Conservation (phyloP, 2,113 vertebrate genomes). For the Orycteropus afer region DNA sequence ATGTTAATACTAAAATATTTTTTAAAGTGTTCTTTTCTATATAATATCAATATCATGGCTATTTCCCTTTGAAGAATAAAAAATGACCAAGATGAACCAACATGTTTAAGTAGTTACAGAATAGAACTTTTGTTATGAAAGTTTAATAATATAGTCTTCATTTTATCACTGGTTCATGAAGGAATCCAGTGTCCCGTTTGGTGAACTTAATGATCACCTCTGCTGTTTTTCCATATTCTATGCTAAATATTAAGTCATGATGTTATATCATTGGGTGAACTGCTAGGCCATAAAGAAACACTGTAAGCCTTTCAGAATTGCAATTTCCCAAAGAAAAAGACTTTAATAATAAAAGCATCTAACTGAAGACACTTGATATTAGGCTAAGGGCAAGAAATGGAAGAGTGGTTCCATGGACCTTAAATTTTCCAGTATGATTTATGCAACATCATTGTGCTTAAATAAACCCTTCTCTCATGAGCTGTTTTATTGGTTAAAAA, state of each 20-base stretch:
- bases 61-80: slow-evolving; percentile 45
- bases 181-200: slow-evolving; percentile 61
- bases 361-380: slow-evolving; percentile 67
- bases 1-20: not conserved
- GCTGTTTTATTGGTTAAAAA: slow-evolving; percentile 45
- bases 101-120: slow-evolving; percentile 27
- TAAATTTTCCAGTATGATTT: slow-evolving; percentile 53
- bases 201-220: slow-evolving; percentile 81
- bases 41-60: not conserved
- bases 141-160: slow-evolving; percentile 56
- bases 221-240: slow-evolving; percentile 83
- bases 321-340: slow-evolving; percentile 59
- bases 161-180: slow-evolving; percentile 65
- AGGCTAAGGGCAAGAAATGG: slow-evolving; percentile 58
- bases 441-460: not conserved
- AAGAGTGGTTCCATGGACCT: slow-evolving; percentile 6
- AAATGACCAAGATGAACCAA: slow-evolving; percentile 22
- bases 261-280: slow-evolving; percentile 82
- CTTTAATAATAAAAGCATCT: slow-evolving; percentile 72
- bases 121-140: slow-evolving; percentile 52
- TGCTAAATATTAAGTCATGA: slow-evolving; percentile 85
- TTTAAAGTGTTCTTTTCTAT: not conserved
- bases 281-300: slow-evolving; percentile 74
- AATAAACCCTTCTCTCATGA: slow-evolving; percentile 30
- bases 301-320: slow-evolving; percentile 68